Conservation (phyloP, 2,113 vertebrate species). For the Ovis aries region DNA sequence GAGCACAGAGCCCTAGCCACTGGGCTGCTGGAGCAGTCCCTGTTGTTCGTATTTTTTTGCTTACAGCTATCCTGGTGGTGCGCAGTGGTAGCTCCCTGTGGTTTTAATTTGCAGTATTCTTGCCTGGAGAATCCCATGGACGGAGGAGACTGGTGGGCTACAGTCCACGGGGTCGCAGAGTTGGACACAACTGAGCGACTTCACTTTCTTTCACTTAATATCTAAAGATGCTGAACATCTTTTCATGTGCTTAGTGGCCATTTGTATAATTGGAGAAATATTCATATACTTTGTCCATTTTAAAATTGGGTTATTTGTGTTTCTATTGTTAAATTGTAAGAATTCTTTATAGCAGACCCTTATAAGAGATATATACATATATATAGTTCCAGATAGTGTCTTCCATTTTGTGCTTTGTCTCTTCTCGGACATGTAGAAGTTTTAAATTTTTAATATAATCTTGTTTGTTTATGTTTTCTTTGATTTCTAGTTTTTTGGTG, state of each 20-base stretch:
- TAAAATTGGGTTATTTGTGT: not conserved
- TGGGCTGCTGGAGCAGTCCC: not conserved
- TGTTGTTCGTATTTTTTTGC: not conserved
- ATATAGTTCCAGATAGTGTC: not conserved
- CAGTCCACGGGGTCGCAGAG: not conserved
- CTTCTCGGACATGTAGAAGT: not conserved
- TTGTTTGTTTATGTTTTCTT: not conserved
- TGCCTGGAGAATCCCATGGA: no score
- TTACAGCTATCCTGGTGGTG: not conserved
- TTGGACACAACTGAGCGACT: not conserved
- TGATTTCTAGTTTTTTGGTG: not conserved
- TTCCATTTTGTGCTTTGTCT: not conserved
- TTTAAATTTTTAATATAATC: not conserved
- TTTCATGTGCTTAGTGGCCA: not conserved
- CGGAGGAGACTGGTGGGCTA: no score
- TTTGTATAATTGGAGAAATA: not conserved
- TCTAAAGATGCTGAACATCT: not conserved
- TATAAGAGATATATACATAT: not conserved
- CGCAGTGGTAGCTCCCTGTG: not conserved
- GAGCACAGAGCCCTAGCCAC: not conserved
- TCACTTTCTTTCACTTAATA: no score
- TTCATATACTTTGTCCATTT: not conserved
- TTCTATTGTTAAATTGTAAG: not conserved
- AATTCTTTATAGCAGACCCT: not conserved
- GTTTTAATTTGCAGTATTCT: not conserved